Base-by-base conservation (phyloP, 2,888 invertebrate genomes). In the Macaria liturata region DNA sequence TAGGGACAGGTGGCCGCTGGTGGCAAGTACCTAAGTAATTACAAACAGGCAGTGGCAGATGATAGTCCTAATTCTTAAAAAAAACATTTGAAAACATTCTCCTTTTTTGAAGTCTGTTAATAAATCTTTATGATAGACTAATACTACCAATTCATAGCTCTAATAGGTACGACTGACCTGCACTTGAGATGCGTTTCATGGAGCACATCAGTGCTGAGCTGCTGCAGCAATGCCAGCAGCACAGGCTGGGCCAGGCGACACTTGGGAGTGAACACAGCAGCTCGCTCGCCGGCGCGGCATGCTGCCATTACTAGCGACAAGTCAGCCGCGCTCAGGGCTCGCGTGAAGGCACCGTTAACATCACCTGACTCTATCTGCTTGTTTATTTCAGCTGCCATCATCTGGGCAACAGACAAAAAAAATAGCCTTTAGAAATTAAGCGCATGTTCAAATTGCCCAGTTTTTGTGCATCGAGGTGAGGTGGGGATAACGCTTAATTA, bases 141-240 rank as follows among this genome's bases (percentile, higher is more conserved):
- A 20, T 20, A 20, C 20, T 1, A 20, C 1, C 20, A 37, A 37
- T 37, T 4, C 34, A 4, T 37, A 37, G 34, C 34, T 37, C 5
- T 37, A 37, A 37, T 20, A 20, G 20, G 2, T 20, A 20, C 20
- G 20, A 20, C 20, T 3, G 8, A 88, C 89, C 85, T 79, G 86
- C 88, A 88, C 54, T 90, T 88, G 9, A 89, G 75, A 51, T 78
- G 80, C 8, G 97, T 97, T 72, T 97, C 95, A 65, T 95, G 95
- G 64, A 94, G 93, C 89, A 99, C 94, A 78, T 98, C 98, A 0
- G 97, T 96, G 20, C 98, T 96, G 30, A 98, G 94, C 84, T 99
- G 99, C 80, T 99, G 98, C 63, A 98, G 95, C 37, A 99, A 93
- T 0, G 98, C 97, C 39, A 99, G 92, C 57, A 99, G 91, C 32